Percentiles rank a stretch among this genome's conserved stretches.
phyloP scores from a whole-genome alignment of 1,140 invertebrate species.

The Rhopalosiphum maidis region DNA sequence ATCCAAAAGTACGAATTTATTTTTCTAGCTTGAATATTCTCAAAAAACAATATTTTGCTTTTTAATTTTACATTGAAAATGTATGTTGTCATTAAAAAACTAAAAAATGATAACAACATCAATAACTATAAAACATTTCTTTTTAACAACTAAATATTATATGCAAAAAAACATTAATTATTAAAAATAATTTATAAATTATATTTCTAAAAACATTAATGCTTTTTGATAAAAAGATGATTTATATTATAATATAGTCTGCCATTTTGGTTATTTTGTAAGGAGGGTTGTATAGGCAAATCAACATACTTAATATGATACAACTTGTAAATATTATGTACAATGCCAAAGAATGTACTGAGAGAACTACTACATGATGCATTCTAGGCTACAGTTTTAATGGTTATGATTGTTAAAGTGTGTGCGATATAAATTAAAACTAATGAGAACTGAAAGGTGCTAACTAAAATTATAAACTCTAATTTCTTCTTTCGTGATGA shows the following conservation, averaged over 20 bases:
- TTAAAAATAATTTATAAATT: no score
- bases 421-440: not conserved
- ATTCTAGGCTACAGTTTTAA: no score
- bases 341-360: no score
- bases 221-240: not conserved
- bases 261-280: not conserved
- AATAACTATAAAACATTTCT: not conserved
- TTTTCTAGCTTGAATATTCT: not conserved
- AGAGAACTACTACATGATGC: no score
- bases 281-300: not conserved
- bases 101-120: not conserved
- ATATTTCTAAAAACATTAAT: not conserved
- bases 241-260: not conserved
- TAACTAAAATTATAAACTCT: not conserved
- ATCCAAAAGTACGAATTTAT: not conserved
- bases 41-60: not conserved
- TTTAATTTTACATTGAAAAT: not conserved
- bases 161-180: no score
- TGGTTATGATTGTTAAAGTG: not conserved
- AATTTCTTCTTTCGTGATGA: not conserved
- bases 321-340: not conserved
- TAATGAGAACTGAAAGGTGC: not conserved
- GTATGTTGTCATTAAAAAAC: not conserved
- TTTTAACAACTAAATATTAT: no score
- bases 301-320: not conserved